Conservation (phyloP, 2,797 vertebrate genomes). For the Phrynocephalus guinanensis region DNA sequence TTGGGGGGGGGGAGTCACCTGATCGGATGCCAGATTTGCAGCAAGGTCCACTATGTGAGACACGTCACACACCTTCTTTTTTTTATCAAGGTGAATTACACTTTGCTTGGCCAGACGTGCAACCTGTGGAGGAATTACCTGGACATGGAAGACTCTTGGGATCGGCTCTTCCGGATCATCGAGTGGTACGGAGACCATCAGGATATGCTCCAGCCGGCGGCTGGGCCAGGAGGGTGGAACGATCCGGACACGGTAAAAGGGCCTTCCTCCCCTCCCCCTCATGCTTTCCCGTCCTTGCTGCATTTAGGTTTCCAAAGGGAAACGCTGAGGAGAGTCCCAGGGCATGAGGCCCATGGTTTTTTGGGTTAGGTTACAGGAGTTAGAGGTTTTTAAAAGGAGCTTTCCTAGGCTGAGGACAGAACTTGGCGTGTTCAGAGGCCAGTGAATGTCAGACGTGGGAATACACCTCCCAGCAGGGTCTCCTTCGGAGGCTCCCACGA, state of each 20-base stretch:
- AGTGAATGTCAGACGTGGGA: no score
- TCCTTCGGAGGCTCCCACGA: not conserved
- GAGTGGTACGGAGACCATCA: conserved; percentile 64
- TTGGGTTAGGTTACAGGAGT: not conserved
- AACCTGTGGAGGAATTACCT: conserved; percentile 67
- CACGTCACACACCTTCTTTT: not conserved
- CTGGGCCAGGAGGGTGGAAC: conserved; percentile 66
- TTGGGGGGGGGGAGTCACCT: no score
- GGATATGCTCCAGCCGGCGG: conserved; percentile 45
- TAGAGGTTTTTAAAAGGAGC: no score
- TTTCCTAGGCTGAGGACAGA: no score
- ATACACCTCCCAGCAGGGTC: no score
- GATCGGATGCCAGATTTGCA: no score
- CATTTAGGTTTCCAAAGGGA: not conserved
- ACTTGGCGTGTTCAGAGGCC: no score
- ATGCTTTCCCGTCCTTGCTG: not conserved
- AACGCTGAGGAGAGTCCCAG: not conserved
- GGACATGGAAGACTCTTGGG: conserved; percentile 66
- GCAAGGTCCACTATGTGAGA: no score
- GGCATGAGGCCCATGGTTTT: no score
- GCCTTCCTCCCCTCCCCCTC: not conserved
- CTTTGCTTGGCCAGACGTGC: conserved; percentile 55
- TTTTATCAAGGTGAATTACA: conserved; percentile 61
- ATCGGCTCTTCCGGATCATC: conserved; percentile 53
- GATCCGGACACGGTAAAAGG: conserved; percentile 63